Conservation (phyloP, 1,140 invertebrate genomes). For the Drosophila auraria region DNA sequence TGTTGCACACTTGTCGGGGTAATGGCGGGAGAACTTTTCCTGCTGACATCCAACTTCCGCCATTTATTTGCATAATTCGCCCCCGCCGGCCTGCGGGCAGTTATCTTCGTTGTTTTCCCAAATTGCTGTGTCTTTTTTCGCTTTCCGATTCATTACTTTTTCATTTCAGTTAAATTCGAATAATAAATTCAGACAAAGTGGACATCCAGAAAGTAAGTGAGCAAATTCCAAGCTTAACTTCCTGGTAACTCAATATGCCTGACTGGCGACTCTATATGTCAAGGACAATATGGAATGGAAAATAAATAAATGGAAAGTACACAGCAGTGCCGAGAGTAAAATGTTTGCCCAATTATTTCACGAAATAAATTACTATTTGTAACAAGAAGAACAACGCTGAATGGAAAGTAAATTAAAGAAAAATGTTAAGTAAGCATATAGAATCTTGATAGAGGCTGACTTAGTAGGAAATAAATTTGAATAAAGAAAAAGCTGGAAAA, state of each 20-base stretch:
- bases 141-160: slow-evolving; percentile 20
- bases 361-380: background rate
- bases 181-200: slow-evolving; percentile 10
- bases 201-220: slow-evolving; percentile 1
- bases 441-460: background rate
- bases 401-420: background rate
- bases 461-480: no score
- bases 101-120: background rate
- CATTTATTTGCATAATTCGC: slow-evolving; percentile 25
- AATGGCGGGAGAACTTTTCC: background rate
- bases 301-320: slow-evolving; percentile 10
- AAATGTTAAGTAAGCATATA: background rate
- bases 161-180: slow-evolving; percentile 9
- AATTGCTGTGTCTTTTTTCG: background rate
- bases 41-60: slow-evolving; percentile 9
- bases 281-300: slow-evolving; percentile 12
- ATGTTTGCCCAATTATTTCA: slow-evolving; percentile 12
- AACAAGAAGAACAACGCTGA: background rate
- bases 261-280: no score
- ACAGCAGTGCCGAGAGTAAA: background rate
- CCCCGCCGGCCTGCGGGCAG: background rate
- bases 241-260: slow-evolving; percentile 23
- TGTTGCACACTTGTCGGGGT: slow-evolving; percentile 12
- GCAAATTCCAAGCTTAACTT: slow-evolving; percentile 19
- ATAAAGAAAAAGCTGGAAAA: background rate